Evolutionary conservation across 2,888 invertebrate species (phyloP).

Genomic region (Scaptomyza flava): DNA sequence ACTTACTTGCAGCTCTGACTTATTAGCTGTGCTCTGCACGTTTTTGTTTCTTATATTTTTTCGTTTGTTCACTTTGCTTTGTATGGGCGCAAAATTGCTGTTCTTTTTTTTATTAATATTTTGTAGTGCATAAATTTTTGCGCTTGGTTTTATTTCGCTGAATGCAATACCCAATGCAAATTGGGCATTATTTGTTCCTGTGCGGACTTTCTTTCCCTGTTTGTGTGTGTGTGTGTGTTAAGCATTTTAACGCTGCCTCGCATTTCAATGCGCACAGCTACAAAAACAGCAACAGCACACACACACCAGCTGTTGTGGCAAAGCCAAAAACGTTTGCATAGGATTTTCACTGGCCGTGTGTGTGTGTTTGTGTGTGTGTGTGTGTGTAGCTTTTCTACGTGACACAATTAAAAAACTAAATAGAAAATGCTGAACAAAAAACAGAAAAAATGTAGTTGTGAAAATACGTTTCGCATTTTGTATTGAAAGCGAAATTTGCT

Average conservation of each 20-base stretch:
- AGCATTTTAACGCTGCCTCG: slow-evolving; percentile 76
- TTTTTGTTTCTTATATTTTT: slow-evolving; percentile 23
- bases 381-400: slow-evolving; percentile 72
- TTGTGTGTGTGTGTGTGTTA: slow-evolving; percentile 67
- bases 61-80: slow-evolving; percentile 23
- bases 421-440: slow-evolving; percentile 49
- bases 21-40: slow-evolving; percentile 59
- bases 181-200: slow-evolving; percentile 78
- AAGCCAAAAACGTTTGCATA: slow-evolving; percentile 61
- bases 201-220: slow-evolving; percentile 37
- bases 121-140: slow-evolving; percentile 57
- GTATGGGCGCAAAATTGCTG: slow-evolving; percentile 18
- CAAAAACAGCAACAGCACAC: slow-evolving; percentile 27
- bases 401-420: slow-evolving; percentile 80
- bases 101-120: slow-evolving; percentile 23
- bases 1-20: slow-evolving; percentile 22
- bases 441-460: background rate
- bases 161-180: slow-evolving; percentile 70
- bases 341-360: slow-evolving; percentile 63
- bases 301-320: slow-evolving; percentile 38
- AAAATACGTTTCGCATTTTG: slow-evolving; percentile 41
- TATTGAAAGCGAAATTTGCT: slow-evolving; percentile 76
- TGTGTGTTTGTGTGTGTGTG: slow-evolving; percentile 18
- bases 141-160: slow-evolving; percentile 39
- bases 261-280: slow-evolving; percentile 66